Base-by-base conservation (phyloP, 2,888 invertebrate genomes). In the Caenorhabditis auriculariae region DNA sequence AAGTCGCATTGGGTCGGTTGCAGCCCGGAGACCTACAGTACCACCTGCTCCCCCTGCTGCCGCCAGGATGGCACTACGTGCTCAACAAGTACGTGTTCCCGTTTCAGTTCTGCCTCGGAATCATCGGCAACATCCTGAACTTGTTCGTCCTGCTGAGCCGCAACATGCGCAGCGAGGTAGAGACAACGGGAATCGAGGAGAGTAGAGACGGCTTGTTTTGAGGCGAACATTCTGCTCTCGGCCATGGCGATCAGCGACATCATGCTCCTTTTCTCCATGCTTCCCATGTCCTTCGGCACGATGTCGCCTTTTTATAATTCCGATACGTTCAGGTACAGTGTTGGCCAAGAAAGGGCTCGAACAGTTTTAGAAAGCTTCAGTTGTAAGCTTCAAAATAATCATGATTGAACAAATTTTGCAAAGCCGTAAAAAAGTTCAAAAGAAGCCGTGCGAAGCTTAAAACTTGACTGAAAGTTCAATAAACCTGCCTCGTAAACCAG, bases 221-320 rank as follows among this genome's bases (percentile, higher is more conserved):
- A 75, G 74, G 75, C 77, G 23, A 77, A 77, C 50, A 72, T 69
- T 35, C 66, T 77, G 9, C 62, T 77, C 7, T 72, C 77, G 9
- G 72, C 76, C 27, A 77, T 77, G 76, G 77, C 77, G 19, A 71
- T 77, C 28, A 60, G 69, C 35, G 77, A 77, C 47, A 65, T 77
- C 37, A 64, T 69, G 26, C 71, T 76, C 12, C 54, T 76, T 2
- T 55, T 76, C 50, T 66, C 57, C 26, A 71, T 47, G 67, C 62
- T 55, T 1, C 61, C 61, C 5, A 27, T 43, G 15, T 54, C 51
- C 1, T 19, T 62, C 17, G 58, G 62, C 23, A 51, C 51, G 5
- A 56, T 54, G 58, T 38, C 38, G 15, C 51, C 54, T 32, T 38
- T 62, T 32, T 62, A 58, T 37, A 62, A 54, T 48, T 39, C 54